Evolutionary conservation across 1,140 invertebrate species (phyloP).

Genomic region (Drosophila ananassae): DNA sequence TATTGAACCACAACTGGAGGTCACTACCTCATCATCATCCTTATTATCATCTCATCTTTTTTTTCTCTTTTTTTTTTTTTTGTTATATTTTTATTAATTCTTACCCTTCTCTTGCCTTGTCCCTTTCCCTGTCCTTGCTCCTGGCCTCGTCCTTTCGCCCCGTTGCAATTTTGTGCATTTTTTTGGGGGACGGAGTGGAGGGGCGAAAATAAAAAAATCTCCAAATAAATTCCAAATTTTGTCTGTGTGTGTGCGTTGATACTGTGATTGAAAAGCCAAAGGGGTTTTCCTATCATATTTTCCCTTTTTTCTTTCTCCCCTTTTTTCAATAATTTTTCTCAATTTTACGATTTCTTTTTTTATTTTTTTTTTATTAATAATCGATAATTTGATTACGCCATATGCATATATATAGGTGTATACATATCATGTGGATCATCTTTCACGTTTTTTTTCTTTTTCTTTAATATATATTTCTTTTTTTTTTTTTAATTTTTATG

Average conservation of each 20-base stretch:
- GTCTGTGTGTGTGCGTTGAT: background rate
- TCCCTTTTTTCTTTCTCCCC: background rate
- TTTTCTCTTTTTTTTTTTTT: too few species aligned
- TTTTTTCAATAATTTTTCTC: conserved; percentile 65
- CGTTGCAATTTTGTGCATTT: background rate
- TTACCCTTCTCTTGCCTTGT: background rate
- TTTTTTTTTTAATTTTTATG: conserved; percentile 12
- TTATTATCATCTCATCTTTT: background rate
- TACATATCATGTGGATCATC: conserved; percentile 73
- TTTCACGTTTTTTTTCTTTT: conserved; percentile 8
- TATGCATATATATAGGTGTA: conserved; percentile 69
- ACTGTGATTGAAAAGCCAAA: conserved; percentile 23
- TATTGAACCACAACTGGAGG: conserved; percentile 1
- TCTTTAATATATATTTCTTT: background rate
- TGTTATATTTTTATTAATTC: background rate
- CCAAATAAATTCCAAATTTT: conserved; percentile 7
- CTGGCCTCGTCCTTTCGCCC: background rate
- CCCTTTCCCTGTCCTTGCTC: background rate
- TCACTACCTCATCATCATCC: background rate
- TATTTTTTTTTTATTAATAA: conserved; percentile 74
- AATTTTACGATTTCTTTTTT: conserved; percentile 29
- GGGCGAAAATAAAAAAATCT: conserved; percentile 1
- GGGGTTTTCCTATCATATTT: background rate
- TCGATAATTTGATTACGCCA: conserved; percentile 79
- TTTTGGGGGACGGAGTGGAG: background rate